Base-by-base conservation (phyloP, 2,113 vertebrate genomes). In the Mastomys natalensis region DNA sequence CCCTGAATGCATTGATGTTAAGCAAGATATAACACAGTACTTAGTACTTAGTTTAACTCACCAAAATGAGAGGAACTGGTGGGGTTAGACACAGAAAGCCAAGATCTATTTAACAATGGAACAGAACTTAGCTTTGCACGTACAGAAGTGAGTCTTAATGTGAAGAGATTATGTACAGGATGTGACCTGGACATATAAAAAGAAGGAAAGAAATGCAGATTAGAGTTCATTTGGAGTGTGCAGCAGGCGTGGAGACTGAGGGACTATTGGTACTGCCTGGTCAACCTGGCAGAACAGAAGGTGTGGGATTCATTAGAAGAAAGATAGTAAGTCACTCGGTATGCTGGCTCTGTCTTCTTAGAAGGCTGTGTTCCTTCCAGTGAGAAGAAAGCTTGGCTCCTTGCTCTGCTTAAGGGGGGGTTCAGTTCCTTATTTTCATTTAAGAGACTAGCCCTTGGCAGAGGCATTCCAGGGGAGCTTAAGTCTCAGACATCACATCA, bases 391-490 rank as follows among this genome's bases (percentile, higher is more conserved):
- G 76, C 19, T 62, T 74, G 64, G 16, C 17, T 40, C 85, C 34
- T 21, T 89, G 55, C 74, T 93, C 31, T 95, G 7, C 48, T 94
- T 88, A 64, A 92, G 72, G 80, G 80, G 90, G 16, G 72, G 24
- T 93, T 97, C 96, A 48, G 95, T 97, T 98, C 90, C 62, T 93
- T 96, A 73, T 92, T 98, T 84, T 84, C 97, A 94, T 96, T 95
- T 92, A 97, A 95, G 68, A 94, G 84, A 97, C 73, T 3, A 6
- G 58, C 80, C 97, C 95, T 77, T 12, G 66, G 62, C 94, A 97
- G 87, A 68, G 86, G n/a, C 51, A 96, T 90, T 64, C 13, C 90
- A 43, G 84, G 31, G 62, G 82, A 9, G 43, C 87, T 92, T 40
- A 97, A 51, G 8, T 64, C 53, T 77, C 73, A 89, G 84, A 62